Evolutionary conservation across 2,888 invertebrate species (phyloP).

Genomic region (Papilio gigon): DNA sequence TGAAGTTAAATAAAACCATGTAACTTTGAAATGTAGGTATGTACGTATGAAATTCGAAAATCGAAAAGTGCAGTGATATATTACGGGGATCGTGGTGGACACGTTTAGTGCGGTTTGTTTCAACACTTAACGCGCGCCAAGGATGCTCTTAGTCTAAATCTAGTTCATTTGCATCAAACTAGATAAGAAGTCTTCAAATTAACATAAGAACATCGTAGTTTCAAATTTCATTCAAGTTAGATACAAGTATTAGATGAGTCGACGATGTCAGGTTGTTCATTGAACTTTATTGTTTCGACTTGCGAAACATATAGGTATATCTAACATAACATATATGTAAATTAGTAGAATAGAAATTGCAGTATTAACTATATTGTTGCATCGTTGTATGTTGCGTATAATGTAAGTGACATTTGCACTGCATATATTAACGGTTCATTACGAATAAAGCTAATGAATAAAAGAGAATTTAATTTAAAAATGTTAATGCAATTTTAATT

Average conservation of each 20-base stretch:
- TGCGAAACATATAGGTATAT: constrained; percentile 72
- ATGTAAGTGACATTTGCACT: constrained; percentile 55
- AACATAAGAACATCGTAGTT: background rate
- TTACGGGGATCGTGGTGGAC: too few relatives aligned
- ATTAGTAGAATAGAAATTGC: constrained; percentile 61
- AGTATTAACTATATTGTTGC: constrained; percentile 51
- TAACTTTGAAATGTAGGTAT: too few relatives aligned
- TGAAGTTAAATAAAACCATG: background rate
- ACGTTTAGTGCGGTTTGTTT: too few relatives aligned
- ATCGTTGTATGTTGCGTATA: constrained; percentile 52
- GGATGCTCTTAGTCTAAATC: too few relatives aligned
- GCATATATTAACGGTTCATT: constrained; percentile 35
- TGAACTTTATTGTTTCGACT: constrained; percentile 72
- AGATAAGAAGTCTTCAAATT: background rate
- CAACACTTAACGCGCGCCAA: too few relatives aligned
- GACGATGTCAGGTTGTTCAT: constrained; percentile 57
- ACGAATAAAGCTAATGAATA: constrained; percentile 10
- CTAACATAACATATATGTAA: constrained; percentile 53
- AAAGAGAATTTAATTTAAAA: background rate
- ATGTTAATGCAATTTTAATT: too few relatives aligned
- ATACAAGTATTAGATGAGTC: constrained; percentile 41
- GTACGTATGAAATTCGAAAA: too few relatives aligned
- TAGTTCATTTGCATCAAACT: too few relatives aligned
- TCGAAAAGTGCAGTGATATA: too few relatives aligned
- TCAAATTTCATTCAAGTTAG: background rate